Conservation (phyloP, 2,888 invertebrate species). For the Loripinus fragilis region DNA sequence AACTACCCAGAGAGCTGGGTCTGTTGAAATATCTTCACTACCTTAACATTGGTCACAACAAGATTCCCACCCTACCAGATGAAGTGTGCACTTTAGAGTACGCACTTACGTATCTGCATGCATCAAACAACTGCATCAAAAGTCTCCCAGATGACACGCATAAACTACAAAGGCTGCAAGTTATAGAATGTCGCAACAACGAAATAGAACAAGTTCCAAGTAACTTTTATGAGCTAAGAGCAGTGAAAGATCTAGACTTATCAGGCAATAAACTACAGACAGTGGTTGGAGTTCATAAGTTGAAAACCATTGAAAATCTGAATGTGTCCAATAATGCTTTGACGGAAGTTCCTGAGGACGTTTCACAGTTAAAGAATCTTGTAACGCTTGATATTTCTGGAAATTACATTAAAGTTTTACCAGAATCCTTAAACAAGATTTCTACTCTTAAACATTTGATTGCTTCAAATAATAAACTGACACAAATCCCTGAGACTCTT, state of each 20-base stretch:
- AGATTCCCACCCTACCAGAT: slow-evolving; percentile 90
- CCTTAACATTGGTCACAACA: slow-evolving; percentile 90
- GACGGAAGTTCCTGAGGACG: slow-evolving; percentile 72
- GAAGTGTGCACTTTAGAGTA: slow-evolving; percentile 84
- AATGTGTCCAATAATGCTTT: slow-evolving; percentile 73
- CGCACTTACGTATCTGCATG: slow-evolving; percentile 74
- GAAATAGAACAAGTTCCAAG: slow-evolving; percentile 74
- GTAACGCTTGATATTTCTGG: slow-evolving; percentile 75
- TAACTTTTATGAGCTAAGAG: slow-evolving; percentile 75
- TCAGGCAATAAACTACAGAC: slow-evolving; percentile 71
- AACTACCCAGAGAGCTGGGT: slow-evolving; percentile 77
- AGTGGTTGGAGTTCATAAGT: slow-evolving; percentile 66
- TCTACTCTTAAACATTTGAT: slow-evolving; percentile 69
- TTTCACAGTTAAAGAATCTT: slow-evolving; percentile 71
- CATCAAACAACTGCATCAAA: slow-evolving; percentile 74
- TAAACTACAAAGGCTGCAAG: slow-evolving; percentile 73
- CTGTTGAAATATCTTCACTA: slow-evolving; percentile 78
- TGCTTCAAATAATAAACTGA: slow-evolving; percentile 74
- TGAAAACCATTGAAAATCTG: slow-evolving; percentile 70
- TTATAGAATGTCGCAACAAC: slow-evolving; percentile 73
- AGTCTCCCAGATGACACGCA: slow-evolving; percentile 73
- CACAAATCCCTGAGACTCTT: slow-evolving; percentile 75
- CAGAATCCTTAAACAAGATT: slow-evolving; percentile 67
- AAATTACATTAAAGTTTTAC: slow-evolving; percentile 72
- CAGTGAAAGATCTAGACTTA: slow-evolving; percentile 73